Percentiles rank a stretch among this genome's conserved stretches.
These are phyloP conservation scores for Aphelenchoides bicaudatus DNA, from an alignment of 2,888 invertebrate species.

Conservation along the genomic window DNA sequence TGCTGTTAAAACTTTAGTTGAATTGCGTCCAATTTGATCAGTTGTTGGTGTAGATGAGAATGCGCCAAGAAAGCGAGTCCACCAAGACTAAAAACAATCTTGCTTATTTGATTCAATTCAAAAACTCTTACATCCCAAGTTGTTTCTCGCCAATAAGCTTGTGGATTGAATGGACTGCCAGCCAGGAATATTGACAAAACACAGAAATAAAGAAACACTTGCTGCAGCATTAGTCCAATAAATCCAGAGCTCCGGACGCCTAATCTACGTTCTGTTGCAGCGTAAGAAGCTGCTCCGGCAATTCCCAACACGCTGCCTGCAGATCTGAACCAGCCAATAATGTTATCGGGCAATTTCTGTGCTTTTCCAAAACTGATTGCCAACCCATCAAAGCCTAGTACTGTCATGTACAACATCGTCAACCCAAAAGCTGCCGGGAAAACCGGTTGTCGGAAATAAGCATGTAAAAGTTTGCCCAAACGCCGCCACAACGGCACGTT, in stretches of 20 bases:
- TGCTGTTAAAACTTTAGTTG: neutral
- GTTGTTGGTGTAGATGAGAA: neutral
- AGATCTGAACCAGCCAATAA: conserved; percentile 41
- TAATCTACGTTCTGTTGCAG: conserved; percentile 30
- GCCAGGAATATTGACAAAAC: conserved; percentile 44
- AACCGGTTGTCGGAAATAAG: conserved; percentile 34
- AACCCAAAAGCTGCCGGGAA: conserved; percentile 48
- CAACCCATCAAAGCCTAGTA: conserved; percentile 53
- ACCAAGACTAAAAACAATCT: conserved; percentile 16
- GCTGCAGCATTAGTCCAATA: conserved; percentile 48
- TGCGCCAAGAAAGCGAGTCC: conserved; percentile 10
- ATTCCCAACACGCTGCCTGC: conserved; percentile 42
- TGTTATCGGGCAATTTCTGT: conserved; percentile 25
- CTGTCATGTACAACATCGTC: conserved; percentile 52
- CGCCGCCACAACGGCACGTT: conserved; percentile 5
- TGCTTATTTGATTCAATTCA: neutral
- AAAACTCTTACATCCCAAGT: conserved; percentile 18
- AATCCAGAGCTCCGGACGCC: conserved; percentile 46
- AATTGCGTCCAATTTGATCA: conserved; percentile 1
- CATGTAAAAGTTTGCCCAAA: conserved; percentile 12
- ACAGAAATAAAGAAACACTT: conserved; percentile 44
- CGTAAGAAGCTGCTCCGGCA: conserved; percentile 36
- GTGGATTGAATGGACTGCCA: conserved; percentile 47
- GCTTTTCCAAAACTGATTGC: conserved; percentile 17
- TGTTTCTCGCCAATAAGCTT: conserved; percentile 32